A percentile compares a stretch with the other conserved stretches of the same genome.
These are phyloP conservation scores for Mormyrus lacerda DNA, from an alignment of 2,113 vertebrate genomes.

Conservation along the genomic window DNA sequence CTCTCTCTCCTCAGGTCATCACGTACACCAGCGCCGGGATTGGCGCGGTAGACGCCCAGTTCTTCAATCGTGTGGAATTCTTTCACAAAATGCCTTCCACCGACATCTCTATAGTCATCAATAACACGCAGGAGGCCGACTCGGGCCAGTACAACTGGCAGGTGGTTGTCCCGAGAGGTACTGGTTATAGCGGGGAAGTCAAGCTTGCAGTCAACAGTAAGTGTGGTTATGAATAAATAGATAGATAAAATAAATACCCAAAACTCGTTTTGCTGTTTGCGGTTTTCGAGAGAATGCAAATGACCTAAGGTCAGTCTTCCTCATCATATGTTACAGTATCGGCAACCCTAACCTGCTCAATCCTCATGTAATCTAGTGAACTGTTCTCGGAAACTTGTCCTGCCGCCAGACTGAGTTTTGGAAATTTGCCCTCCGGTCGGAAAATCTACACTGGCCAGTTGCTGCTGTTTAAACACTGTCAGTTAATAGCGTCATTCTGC, in stretches of 20 bases:
- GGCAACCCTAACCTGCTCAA: neutral
- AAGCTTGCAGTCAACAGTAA: slow-evolving; percentile 68
- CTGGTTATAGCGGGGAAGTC: slow-evolving; percentile 24
- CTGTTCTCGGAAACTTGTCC: neutral
- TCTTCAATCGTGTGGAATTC: slow-evolving; percentile 57
- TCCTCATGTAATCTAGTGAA: neutral
- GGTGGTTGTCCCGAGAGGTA: slow-evolving; percentile 40
- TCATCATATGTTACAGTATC: neutral
- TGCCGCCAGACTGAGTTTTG: neutral
- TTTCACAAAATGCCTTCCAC: slow-evolving; percentile 33
- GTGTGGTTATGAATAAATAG: neutral
- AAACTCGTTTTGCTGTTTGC: neutral
- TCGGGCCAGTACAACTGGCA: slow-evolving; percentile 71
- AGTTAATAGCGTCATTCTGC: neutral
- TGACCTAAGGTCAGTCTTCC: neutral
- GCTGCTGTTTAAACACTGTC: neutral
- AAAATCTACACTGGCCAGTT: neutral
- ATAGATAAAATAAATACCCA: neutral
- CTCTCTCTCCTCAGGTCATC: slow-evolving; percentile 59
- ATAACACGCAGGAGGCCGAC: slow-evolving; percentile 65
- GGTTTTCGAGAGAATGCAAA: neutral
- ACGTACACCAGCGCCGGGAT: slow-evolving; percentile 40
- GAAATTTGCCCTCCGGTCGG: neutral
- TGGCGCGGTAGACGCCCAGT: slow-evolving; percentile 33
- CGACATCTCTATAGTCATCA: slow-evolving; percentile 72